Conservation (phyloP, 2,797 vertebrate species). For the Sarcophilus harrisii region DNA sequence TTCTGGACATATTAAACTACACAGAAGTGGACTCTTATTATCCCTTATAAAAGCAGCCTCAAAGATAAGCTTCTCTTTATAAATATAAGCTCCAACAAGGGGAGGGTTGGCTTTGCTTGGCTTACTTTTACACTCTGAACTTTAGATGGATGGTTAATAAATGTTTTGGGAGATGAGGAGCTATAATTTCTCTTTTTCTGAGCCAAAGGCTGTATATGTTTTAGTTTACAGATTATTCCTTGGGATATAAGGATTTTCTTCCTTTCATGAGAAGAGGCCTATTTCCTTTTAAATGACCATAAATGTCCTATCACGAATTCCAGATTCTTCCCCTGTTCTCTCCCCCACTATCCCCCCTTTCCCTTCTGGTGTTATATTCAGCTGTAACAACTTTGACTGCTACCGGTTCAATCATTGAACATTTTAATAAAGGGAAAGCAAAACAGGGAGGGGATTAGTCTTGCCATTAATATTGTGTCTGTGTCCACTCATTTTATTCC, state of each 20-base stretch:
- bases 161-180: constrained; percentile 34
- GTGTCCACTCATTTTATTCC: constrained; percentile 41
- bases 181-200: background rate
- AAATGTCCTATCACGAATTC: constrained; percentile 24
- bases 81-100: background rate
- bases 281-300: constrained; percentile 2
- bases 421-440: constrained; percentile 66
- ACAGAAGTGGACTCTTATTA: constrained; percentile 31
- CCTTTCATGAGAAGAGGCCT: constrained; percentile 39
- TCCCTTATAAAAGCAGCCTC: constrained; percentile 4
- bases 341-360: background rate
- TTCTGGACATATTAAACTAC: background rate
- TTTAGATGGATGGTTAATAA: constrained; percentile 3
- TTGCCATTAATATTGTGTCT: constrained; percentile 55
- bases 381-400: constrained; percentile 27
- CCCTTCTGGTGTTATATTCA: constrained; percentile 55
- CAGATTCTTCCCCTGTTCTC: background rate
- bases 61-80: background rate
- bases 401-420: constrained; percentile 29
- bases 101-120: background rate
- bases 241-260: constrained; percentile 23
- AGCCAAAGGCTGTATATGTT: constrained; percentile 17
- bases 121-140: constrained; percentile 11
- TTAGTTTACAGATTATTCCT: constrained; percentile 40
- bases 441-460: constrained; percentile 42